These are phyloP conservation scores for Cancer borealis DNA, from an alignment of 2,888 invertebrate genomes.

Conservation along the genomic window DNA sequence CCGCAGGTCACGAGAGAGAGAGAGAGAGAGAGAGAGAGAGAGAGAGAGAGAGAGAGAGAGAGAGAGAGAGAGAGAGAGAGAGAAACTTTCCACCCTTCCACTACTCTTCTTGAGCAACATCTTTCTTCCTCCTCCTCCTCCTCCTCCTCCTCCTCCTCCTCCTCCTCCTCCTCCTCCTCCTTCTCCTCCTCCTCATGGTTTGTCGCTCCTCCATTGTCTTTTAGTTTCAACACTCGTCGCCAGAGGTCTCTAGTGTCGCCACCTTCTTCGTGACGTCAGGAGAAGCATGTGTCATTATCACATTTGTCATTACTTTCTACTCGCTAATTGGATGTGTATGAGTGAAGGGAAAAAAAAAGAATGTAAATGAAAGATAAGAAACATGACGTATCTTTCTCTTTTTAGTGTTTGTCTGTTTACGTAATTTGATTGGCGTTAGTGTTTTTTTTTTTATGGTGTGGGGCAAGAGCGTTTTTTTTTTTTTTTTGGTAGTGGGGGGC, in stretches of 20 bases:
- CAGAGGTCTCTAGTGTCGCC: neutral
- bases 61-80: constrained; percentile 39
- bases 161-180: constrained; percentile 27
- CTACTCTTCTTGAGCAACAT: neutral
- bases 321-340: neutral
- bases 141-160: constrained; percentile 17
- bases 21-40: constrained; percentile 20
- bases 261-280: neutral
- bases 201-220: neutral
- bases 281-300: neutral
- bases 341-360: too few species aligned
- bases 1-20: neutral
- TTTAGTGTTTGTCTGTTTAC: too few species aligned
- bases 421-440: too few species aligned
- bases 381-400: too few species aligned
- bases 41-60: constrained; percentile 22
- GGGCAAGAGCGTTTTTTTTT: too few species aligned
- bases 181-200: neutral
- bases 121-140: neutral
- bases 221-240: neutral
- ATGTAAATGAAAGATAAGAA: too few species aligned
- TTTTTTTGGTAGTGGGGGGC: too few species aligned
- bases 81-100: constrained; percentile 18
- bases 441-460: too few species aligned
- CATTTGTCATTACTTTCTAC: neutral